phyloP scores from a whole-genome alignment of 2,888 invertebrate genomes.

The Drosophila yooni region DNA sequence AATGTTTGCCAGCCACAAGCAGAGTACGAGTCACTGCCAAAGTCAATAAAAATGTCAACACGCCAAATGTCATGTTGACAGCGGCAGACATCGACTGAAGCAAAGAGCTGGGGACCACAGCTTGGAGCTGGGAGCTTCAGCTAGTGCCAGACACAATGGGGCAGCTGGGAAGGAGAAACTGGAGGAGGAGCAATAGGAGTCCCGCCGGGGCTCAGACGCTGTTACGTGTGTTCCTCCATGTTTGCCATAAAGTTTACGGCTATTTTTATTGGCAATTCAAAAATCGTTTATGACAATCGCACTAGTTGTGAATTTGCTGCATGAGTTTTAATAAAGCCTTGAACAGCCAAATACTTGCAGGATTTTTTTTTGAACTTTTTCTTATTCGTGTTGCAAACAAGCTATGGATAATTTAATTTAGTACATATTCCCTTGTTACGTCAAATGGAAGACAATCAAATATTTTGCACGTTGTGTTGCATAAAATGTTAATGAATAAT shows the following conservation, averaged over 20 bases:
- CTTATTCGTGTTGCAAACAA: constrained; percentile 6
- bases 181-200: background rate
- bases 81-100: constrained; percentile 52
- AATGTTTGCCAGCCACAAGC: constrained; percentile 42
- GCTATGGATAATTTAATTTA: background rate
- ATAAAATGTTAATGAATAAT: background rate
- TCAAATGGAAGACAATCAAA: background rate
- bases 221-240: constrained; percentile 54
- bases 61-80: constrained; percentile 81
- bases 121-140: constrained; percentile 15
- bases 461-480: background rate
- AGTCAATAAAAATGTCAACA: constrained; percentile 82
- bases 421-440: background rate
- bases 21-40: constrained; percentile 68
- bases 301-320: constrained; percentile 41
- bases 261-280: constrained; percentile 80
- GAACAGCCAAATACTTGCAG: constrained; percentile 4
- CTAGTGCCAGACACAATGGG: constrained; percentile 46
- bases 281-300: constrained; percentile 82
- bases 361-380: constrained; percentile 1
- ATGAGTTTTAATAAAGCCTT: constrained; percentile 68
- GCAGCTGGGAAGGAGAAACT: background rate
- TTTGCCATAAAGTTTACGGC: constrained; percentile 60
- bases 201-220: constrained; percentile 19
- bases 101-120: constrained; percentile 1